Evolutionary conservation across 1,140 invertebrate genomes (phyloP).

Genomic region (Neodiprion virginianus): DNA sequence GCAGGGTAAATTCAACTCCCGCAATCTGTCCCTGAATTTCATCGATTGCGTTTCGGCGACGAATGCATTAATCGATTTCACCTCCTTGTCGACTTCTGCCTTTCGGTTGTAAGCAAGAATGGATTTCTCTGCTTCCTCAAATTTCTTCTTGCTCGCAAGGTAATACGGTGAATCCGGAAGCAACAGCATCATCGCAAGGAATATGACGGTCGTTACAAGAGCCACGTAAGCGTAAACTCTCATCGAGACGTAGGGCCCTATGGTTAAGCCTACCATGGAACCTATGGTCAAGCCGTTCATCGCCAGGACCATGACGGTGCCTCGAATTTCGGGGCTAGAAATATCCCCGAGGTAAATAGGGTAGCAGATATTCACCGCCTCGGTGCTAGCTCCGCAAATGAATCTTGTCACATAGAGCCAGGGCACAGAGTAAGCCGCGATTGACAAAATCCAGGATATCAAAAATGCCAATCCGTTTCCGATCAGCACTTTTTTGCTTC

Average conservation of each 20-base stretch:
- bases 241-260: conserved; percentile 69
- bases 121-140: conserved; percentile 62
- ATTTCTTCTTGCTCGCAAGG: conserved; percentile 65
- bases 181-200: conserved; percentile 67
- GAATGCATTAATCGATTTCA: conserved; percentile 40
- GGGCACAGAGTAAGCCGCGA: conserved; percentile 58
- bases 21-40: conserved; percentile 11
- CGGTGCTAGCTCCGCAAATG: conserved; percentile 68
- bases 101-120: conserved; percentile 43
- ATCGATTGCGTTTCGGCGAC: conserved; percentile 29
- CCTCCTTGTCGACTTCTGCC: conserved; percentile 31
- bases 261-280: conserved; percentile 71
- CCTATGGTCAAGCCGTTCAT: conserved; percentile 60
- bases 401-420: conserved; percentile 64
- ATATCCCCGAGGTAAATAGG: conserved; percentile 74
- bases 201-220: conserved; percentile 63
- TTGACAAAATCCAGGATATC: conserved; percentile 69
- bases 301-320: conserved; percentile 69
- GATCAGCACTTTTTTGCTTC: conserved; percentile 71
- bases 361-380: conserved; percentile 69
- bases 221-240: conserved; percentile 66
- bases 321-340: conserved; percentile 69
- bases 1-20: conserved; percentile 29
- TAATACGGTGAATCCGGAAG: conserved; percentile 82
- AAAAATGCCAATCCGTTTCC: conserved; percentile 67